phyloP scores from a whole-genome alignment of 1,140 invertebrate genomes.

The Eueides isabella region DNA sequence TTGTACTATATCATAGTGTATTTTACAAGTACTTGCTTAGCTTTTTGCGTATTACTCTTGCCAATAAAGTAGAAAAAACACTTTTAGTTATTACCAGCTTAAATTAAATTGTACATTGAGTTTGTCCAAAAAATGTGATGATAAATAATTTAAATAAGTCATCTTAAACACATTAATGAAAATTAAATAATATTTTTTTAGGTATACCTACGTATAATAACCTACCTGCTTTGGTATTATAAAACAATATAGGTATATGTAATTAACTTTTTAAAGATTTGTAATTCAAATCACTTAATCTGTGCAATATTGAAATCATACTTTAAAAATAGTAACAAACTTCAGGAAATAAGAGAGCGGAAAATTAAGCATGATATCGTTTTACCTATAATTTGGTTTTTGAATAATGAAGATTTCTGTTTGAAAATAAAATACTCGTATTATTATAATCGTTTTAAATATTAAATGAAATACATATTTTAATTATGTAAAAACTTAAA shows the following conservation, averaged over 20 bases:
- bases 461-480: neutral
- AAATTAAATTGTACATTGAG: neutral
- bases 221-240: too few species aligned
- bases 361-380: conserved; percentile 3
- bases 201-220: too few species aligned
- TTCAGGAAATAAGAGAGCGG: conserved; percentile 6
- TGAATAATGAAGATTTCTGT: neutral
- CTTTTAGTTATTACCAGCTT: neutral
- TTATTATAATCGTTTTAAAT: neutral
- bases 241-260: too few species aligned
- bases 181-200: too few species aligned
- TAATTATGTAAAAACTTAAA: neutral
- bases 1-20: neutral
- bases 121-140: neutral
- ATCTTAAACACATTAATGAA: too few species aligned
- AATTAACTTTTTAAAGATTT: too few species aligned
- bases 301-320: neutral
- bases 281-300: too few species aligned
- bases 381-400: conserved; percentile 3
- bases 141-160: neutral
- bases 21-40: neutral
- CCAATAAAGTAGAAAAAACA: neutral
- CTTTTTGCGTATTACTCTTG: neutral
- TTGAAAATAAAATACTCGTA: neutral
- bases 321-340: neutral